Evolutionary conservation across 2,113 vertebrate species (phyloP), one percentile per base, ranked within the genome.

Genomic region (Todiramphus saurophagus): DNA sequence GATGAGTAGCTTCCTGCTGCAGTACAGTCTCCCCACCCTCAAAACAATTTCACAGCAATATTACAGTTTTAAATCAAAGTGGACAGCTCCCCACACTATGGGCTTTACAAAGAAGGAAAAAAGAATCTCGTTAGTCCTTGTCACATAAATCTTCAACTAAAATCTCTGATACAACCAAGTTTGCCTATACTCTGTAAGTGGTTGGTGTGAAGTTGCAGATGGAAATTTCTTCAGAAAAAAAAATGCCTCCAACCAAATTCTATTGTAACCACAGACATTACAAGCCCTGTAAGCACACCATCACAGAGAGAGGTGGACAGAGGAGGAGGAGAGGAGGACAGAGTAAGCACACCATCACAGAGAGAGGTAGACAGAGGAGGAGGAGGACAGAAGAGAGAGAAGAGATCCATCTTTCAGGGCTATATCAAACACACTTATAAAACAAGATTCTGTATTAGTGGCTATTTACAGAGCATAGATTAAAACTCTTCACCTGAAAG

Each of bases 401-500:
- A 14, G 43, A 14, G 64, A 16, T 12, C 28, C 28, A 4, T 14
- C 9, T 11, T 10, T n/a, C 20, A 25, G 83, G 25, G 17, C 18
- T 87, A 19, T 39, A 20, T 60, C 13, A 43, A 7, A 4, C 19
- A 24, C 10, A 35, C 7, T 20, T 17, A 33, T 13, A 5, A 35
- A 48, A n/a, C 11, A 53, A 5, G 3, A 4, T 25, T 69, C 13
- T 1, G 0, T 9, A 8, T 33, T 19, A 55, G 28, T 19, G 19
- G 10, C 3, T 17, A 63, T 43, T 50, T 46, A 16, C n/a, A 68
- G 1, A 60, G 28, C 0, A 19, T 1, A 55, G n/a, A 56, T 3
- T n/a, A 6, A 89, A 91, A 37, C 53, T 27, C 10, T 35, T 85
- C 92, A 99, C 99, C 99, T 99, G 99, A 89, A 99, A 99, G 9